These are phyloP conservation scores for Myotis yumanensis DNA, from an alignment of 2,113 vertebrate species.

Conservation along the genomic window DNA sequence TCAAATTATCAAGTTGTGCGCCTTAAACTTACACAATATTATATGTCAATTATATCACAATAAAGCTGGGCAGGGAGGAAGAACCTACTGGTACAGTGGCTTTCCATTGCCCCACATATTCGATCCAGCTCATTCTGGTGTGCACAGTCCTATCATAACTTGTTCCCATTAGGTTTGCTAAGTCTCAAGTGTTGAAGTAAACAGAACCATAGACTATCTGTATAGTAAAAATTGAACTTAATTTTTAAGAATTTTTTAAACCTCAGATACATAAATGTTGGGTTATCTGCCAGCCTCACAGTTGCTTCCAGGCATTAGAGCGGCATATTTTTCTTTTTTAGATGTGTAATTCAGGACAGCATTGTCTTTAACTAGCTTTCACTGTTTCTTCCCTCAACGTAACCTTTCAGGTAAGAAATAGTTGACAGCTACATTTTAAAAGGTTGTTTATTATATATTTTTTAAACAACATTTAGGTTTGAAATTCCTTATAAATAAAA, in stretches of 20 bases:
- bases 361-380: background rate
- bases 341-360: background rate
- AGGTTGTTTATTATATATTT: background rate
- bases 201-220: background rate
- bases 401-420: slow-evolving; percentile 42
- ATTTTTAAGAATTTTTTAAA: background rate
- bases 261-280: background rate
- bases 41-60: background rate
- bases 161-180: background rate
- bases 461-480: slow-evolving; percentile 15
- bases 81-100: background rate
- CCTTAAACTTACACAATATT: background rate
- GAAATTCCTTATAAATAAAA: slow-evolving; percentile 18
- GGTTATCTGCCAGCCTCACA: background rate
- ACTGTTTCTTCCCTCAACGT: background rate
- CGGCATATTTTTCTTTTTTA: background rate
- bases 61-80: background rate
- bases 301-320: background rate
- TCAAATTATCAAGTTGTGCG: background rate
- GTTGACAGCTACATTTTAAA: slow-evolving; percentile 25
- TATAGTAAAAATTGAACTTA: background rate
- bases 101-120: background rate
- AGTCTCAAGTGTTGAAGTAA: background rate
- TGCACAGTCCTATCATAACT: background rate
- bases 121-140: background rate